A percentile compares a stretch with the other conserved stretches of the same genome.
Evolutionary conservation across 2,113 vertebrate genomes (phyloP).

Genomic region (Chlorodrepanis virens): DNA sequence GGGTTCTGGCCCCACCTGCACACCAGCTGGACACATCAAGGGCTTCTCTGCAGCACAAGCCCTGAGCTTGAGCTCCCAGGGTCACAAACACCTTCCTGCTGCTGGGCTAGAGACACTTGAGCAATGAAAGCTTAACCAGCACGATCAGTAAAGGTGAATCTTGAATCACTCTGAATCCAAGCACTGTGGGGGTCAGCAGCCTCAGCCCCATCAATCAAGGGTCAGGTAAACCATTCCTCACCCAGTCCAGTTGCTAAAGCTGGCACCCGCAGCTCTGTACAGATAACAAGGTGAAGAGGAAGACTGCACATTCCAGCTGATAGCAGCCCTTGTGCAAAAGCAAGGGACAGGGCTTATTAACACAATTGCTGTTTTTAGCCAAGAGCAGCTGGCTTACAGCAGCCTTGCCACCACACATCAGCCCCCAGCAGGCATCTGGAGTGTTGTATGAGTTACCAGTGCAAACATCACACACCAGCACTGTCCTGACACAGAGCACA

Average conservation of each 20-base stretch:
- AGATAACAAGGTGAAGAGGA: not conserved
- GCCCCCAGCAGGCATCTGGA: not conserved
- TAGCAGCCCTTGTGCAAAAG: not conserved
- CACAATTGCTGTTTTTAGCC: not conserved
- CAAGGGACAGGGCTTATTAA: not conserved
- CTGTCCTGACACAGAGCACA: rapidly evolving
- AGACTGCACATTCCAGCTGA: not conserved
- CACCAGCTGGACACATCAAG: not conserved
- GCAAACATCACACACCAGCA: no score
- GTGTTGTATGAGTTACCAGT: not conserved
- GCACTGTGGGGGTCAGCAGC: not conserved
- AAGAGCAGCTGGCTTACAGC: not conserved
- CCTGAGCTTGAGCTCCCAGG: not conserved
- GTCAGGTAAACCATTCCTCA: not conserved
- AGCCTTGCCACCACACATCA: not conserved
- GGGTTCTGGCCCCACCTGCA: not conserved
- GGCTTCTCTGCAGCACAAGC: not conserved
- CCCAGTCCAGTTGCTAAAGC: not conserved
- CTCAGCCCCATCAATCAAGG: not conserved
- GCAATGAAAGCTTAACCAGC: not conserved
- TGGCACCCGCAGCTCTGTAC: not conserved
- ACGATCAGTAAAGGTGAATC: not conserved
- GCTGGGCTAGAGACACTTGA: rapidly evolving
- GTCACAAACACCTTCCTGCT: not conserved
- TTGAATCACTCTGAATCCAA: not conserved